Base-by-base conservation (phyloP, 2,888 invertebrate species). In the Drosophila testacea region DNA sequence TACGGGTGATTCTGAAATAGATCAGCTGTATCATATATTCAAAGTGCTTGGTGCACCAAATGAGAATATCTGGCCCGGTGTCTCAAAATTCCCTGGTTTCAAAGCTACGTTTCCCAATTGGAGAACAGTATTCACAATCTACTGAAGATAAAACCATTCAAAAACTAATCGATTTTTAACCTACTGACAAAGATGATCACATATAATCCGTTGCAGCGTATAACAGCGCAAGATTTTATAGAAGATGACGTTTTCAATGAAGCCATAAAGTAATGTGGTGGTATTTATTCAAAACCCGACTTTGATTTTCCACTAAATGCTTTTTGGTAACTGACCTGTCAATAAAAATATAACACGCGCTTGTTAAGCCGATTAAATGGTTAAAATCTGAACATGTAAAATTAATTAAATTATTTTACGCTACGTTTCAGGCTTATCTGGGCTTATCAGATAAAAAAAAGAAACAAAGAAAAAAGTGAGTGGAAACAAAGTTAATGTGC, bases 291-390 rank as follows among this genome's bases (percentile, higher is more conserved):
- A 13, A 10, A 4, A 7, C 6, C 32, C 10, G 1, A 32, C 2
- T 32, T 0, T 10, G 9, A n/a, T n/a, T 27, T 13, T 38, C 9
- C 11, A 22, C 34, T 34, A 47, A 48, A 22, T 27, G 11, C n/a
- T 22, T 22, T 22, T 92, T 94, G 98, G 81, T 98, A 98, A 93
- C 93, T 98, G 60, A 98, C 98, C 56, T 28, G 46, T 46, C 46
- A 46, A 57, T 57, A 47, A 47, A 57, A 57, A 38, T 47, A 47
- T 57, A 47, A 22, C 92, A 46, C 47, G 44, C 38, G 48, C 46
- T 46, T 52, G 52, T 62, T 63, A 66, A 72, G 44, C 57, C 38
- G 69, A 56, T 75, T 68, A 56, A 63, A 28, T 50, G 59, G 55
- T 34, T 65, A 56, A 44, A 51, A 39, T 44, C 22, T 22, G 30